phyloP scores from a whole-genome alignment of 2,113 vertebrate species.

The Trogon surrucura region DNA sequence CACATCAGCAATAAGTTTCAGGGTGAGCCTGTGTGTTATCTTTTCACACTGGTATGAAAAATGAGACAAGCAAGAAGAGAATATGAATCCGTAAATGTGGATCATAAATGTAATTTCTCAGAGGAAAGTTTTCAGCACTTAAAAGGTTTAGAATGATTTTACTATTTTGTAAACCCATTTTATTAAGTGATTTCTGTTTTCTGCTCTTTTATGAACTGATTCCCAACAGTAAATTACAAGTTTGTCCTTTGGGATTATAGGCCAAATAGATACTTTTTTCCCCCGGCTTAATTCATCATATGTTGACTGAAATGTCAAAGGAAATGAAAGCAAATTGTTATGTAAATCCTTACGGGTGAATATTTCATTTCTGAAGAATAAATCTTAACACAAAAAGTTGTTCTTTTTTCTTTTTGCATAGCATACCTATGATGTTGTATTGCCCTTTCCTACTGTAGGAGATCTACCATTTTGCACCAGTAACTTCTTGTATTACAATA shows the following conservation, averaged over 20 bases:
- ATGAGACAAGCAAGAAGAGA: not conserved
- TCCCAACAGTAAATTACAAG: constrained; percentile 20
- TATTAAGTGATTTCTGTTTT: constrained; percentile 49
- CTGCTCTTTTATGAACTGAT: constrained; percentile 29
- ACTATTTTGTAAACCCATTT: constrained; percentile 20
- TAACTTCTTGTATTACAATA: accelerated
- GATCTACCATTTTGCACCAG: not conserved
- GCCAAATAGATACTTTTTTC: constrained; percentile 35
- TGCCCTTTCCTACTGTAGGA: not conserved
- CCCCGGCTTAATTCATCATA: constrained; percentile 54
- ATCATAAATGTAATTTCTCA: constrained; percentile 32
- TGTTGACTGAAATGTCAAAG: constrained; percentile 64
- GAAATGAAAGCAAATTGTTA: constrained; percentile 66
- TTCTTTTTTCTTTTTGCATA: accelerated
- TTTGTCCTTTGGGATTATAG: constrained; percentile 45
- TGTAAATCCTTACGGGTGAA: not conserved
- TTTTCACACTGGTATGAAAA: not conserved
- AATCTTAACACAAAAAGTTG: not conserved
- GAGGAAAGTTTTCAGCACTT: constrained; percentile 3
- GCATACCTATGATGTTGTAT: accelerated
- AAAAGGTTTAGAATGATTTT: constrained; percentile 30
- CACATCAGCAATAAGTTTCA: not conserved
- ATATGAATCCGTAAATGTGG: not conserved
- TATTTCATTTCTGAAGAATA: not conserved
- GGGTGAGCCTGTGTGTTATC: not conserved